phyloP scores from a whole-genome alignment of 2,113 vertebrate genomes.

The Orthonyx spaldingii region DNA sequence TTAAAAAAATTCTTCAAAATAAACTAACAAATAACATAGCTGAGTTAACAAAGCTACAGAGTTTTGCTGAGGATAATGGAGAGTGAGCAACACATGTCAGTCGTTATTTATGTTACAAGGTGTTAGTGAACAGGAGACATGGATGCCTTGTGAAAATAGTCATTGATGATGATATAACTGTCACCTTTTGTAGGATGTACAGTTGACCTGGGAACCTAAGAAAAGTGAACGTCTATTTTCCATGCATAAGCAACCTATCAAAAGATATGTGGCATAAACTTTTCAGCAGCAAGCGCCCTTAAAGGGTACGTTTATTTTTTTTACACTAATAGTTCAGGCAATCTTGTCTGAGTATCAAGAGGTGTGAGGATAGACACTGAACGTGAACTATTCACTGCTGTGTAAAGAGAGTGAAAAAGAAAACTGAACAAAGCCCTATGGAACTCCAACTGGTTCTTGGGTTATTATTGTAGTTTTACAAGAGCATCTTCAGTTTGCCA shows the following conservation, averaged over 20 bases:
- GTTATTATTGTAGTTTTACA: neutral
- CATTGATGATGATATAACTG: neutral
- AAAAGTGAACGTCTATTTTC: neutral
- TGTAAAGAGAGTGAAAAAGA: neutral
- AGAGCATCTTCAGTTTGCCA: neutral
- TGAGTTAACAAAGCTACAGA: neutral
- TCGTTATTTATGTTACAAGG: neutral
- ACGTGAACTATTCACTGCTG: neutral
- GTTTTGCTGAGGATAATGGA: neutral
- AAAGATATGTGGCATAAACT: neutral
- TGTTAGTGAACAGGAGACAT: neutral
- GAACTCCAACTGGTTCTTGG: neutral
- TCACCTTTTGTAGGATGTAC: neutral
- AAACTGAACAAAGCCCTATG: neutral
- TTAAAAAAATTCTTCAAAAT: neutral
- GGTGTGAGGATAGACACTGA: neutral
- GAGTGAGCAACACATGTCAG: neutral
- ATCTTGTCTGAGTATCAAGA: neutral
- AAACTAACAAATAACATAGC: neutral
- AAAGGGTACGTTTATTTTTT: neutral
- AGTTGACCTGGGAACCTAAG: neutral
- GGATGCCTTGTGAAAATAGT: neutral
- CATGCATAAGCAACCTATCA: neutral
- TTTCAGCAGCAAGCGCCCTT: neutral
- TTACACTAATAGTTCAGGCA: neutral